Base-by-base conservation (phyloP, 2,888 invertebrate species). In the Beris chalybata region DNA sequence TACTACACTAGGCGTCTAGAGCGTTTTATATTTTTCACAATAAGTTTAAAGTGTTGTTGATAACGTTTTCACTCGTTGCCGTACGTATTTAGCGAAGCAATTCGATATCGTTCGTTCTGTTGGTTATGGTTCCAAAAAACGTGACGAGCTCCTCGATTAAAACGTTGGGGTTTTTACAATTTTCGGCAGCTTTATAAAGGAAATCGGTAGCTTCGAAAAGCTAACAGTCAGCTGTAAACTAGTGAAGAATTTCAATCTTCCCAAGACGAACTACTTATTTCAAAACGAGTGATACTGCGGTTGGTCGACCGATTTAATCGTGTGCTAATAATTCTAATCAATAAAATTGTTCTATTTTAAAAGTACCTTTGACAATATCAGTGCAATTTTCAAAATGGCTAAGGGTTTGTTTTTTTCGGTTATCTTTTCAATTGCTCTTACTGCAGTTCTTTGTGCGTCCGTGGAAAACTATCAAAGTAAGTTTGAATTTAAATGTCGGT, bases 381-480 rank as follows among this genome's bases (percentile, higher is more conserved):
- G 11, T 48, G 31, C 58, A 22, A 22, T 22, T 22, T 22, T 22
- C 22, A 48, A 43, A 52, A 61, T 61, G 61, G 61, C 52, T 9
- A 61, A 61, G 38, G 11, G 45, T 30, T 50, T 61, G n/a, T 15
- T 61, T 12, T 38, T 61, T 50, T 32, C 43, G 32, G 52, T 12
- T 13, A 9, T 59, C 6, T 6, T 52, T 2, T 15, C 15, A 5
- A 15, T 22, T 32, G 13, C 50, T 15, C 11, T 32, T 52, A 38
- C 38, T 5, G 15, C 7, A 30, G 61, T 43, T 15, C 52, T 52
- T 7, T 13, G 38, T 15, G n/a, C 11, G 5, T 43, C 61, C 22
- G 9, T 61, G n/a, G 61, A 61, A 13, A 11, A 22, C 32, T 61
- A 52, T 43, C 61, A 61, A 52, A 61, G 61, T 61, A 61, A 61